Conservation (phyloP, 1,140 invertebrate genomes). For the Oedothorax gibbosus region DNA sequence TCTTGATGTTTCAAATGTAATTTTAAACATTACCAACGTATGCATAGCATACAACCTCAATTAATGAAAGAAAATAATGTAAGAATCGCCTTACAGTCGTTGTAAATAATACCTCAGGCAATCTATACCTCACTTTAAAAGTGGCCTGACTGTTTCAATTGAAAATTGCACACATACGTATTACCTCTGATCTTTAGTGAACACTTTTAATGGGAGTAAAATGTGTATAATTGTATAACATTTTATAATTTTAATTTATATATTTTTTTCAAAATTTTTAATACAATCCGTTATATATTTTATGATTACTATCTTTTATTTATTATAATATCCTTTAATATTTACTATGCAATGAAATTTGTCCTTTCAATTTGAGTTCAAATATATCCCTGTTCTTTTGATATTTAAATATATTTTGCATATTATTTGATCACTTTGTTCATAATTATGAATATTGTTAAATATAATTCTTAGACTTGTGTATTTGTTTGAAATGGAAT, state of each 20-base stretch:
- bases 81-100: slow-evolving; percentile 38
- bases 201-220: slow-evolving; percentile 17
- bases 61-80: slow-evolving; percentile 5
- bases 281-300: neutral
- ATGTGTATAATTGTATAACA: slow-evolving; percentile 39
- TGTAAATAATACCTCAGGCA: slow-evolving; percentile 55
- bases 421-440: too few relatives aligned
- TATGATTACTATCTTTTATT: too few relatives aligned
- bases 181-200: slow-evolving; percentile 50
- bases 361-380: too few relatives aligned
- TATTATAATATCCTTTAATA: too few relatives aligned
- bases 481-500: too few relatives aligned
- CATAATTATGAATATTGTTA: too few relatives aligned
- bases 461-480: too few relatives aligned
- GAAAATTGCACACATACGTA: slow-evolving; percentile 55
- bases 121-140: slow-evolving; percentile 56
- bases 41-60: slow-evolving; percentile 52
- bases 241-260: slow-evolving; percentile 16
- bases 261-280: slow-evolving; percentile 26
- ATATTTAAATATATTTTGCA: too few relatives aligned
- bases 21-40: slow-evolving; percentile 15
- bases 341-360: too few relatives aligned
- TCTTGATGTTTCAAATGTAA: slow-evolving; percentile 27
- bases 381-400: too few relatives aligned
- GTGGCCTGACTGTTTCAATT: slow-evolving; percentile 51